Base-by-base conservation (phyloP, 1,140 invertebrate genomes). In the Orussus abietinus region DNA sequence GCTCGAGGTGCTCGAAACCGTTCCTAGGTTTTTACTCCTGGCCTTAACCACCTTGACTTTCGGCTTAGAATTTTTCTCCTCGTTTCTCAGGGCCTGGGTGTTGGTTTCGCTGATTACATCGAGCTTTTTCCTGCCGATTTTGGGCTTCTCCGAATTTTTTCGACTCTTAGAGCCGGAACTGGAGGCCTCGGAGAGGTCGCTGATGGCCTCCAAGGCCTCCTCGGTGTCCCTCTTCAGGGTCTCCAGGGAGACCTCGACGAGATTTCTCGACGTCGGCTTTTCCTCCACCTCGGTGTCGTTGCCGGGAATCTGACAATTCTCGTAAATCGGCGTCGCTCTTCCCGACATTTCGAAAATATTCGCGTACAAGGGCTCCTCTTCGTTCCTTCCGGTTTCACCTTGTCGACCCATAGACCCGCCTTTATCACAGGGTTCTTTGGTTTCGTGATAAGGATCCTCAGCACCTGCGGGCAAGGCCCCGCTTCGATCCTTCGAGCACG, bases 361-460 rank as follows among this genome's bases (percentile, higher is more conserved):
- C 2, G 35, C 41, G 15, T 51, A 51, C 12, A 46, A 28, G n/a
- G 43, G 49, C 11, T 42, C 43, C 11, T 37, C 18, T 7, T 45
- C 26, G 5, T 38, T 32, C 15, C 38, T 37, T 21, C 18, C 6
- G 7, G 21, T 22, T 32, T 50, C 2, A 11, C 26, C 7, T 40
- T 49, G 28, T 46, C 46, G 14, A 19, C 12, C 26, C n/a, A n/a
- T n/a, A n/a, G n/a, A n/a, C n/a, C n/a, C 11, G 28, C 14, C 19
- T 21, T 37, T 34, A 48, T 48, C 45, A 47, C 38, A 47, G 30
- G 11, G 18, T 34, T 55, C 49, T 51, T 55, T 51, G 53, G 53
- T 17, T 46, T 51, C 25, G 12, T 18, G 11, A 11, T 28, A 19
- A 7, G 18, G n/a, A 12, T 3, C 34, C 11, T 25, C 22, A 7